A percentile compares a stretch with the other conserved stretches of the same genome.
Evolutionary conservation across 2,113 vertebrate species (phyloP).

Genomic region (Campylomormyrus numenius): DNA sequence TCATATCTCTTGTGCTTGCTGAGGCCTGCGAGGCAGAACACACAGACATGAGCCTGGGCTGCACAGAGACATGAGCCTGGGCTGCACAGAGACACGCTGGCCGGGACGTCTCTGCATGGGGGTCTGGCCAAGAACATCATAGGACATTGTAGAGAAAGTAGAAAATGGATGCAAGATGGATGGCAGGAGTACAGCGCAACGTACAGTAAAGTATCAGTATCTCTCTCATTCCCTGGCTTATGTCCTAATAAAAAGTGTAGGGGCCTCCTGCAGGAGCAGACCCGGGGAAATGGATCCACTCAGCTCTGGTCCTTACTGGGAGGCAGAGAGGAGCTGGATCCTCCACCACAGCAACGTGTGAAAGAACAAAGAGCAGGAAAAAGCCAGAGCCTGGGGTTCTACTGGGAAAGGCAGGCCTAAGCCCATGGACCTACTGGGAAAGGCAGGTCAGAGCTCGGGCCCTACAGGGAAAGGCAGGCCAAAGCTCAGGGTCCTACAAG

Average conservation of each 20-base stretch:
- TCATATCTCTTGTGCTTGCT: constrained; percentile 91
- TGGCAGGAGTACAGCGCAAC: neutral
- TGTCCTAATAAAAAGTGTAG: neutral
- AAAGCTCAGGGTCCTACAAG: neutral
- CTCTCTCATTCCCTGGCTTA: neutral
- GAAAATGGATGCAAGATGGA: neutral
- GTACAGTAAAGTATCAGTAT: neutral
- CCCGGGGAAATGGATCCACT: neutral
- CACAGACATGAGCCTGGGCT: neutral
- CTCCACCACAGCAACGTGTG: neutral
- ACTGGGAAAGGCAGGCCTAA: neutral
- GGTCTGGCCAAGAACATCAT: neutral
- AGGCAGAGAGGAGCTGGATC: neutral
- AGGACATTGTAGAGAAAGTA: neutral
- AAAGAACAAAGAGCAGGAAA: neutral
- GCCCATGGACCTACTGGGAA: neutral
- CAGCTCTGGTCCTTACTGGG: neutral
- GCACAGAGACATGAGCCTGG: neutral
- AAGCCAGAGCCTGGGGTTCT: neutral
- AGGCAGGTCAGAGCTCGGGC: neutral
- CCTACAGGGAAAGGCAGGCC: neutral
- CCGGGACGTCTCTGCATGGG: neutral
- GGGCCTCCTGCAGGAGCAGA: constrained; percentile 13
- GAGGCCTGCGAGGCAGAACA: constrained; percentile 62
- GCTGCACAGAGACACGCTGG: neutral